phyloP scores from a whole-genome alignment of 1,140 invertebrate species.

The Gryon sp. region DNA sequence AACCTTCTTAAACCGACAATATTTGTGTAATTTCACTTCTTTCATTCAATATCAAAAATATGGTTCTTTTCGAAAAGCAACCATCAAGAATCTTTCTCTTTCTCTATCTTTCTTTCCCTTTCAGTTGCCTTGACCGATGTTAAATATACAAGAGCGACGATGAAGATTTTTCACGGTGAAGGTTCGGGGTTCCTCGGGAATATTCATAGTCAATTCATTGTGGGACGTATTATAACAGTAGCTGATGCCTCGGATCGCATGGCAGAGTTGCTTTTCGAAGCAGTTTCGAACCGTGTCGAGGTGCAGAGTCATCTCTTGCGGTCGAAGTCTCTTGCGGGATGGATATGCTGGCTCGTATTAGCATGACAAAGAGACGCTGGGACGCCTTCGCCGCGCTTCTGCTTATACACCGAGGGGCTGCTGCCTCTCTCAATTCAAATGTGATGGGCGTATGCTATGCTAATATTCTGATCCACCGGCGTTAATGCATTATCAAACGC shows the following conservation, averaged over 20 bases:
- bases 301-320: slow-evolving; percentile 66
- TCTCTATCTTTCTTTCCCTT: no score
- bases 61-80: no score
- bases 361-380: slow-evolving; percentile 79
- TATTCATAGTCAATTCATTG: slow-evolving; percentile 50
- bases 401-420: slow-evolving; percentile 72
- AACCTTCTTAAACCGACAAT: no score
- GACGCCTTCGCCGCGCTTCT: slow-evolving; percentile 77
- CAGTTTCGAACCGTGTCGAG: slow-evolving; percentile 59
- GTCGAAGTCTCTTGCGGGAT: slow-evolving; percentile 69
- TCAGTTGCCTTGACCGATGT: not conserved
- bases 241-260: slow-evolving; percentile 49
- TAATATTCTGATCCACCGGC: slow-evolving; percentile 76
- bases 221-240: slow-evolving; percentile 58
- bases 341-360: slow-evolving; percentile 75
- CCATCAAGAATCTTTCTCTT: no score
- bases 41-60: no score
- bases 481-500: slow-evolving; percentile 75
- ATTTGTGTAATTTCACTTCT: no score
- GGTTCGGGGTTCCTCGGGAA: slow-evolving; percentile 22
- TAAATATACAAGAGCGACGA: slow-evolving; percentile 20
- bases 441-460: slow-evolving; percentile 80
- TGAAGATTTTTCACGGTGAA: slow-evolving; percentile 37
- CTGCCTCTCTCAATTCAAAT: slow-evolving; percentile 79
- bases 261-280: slow-evolving; percentile 58